Base-by-base conservation (phyloP, 2,888 invertebrate species). In the Sepioteuthis lessoniana region DNA sequence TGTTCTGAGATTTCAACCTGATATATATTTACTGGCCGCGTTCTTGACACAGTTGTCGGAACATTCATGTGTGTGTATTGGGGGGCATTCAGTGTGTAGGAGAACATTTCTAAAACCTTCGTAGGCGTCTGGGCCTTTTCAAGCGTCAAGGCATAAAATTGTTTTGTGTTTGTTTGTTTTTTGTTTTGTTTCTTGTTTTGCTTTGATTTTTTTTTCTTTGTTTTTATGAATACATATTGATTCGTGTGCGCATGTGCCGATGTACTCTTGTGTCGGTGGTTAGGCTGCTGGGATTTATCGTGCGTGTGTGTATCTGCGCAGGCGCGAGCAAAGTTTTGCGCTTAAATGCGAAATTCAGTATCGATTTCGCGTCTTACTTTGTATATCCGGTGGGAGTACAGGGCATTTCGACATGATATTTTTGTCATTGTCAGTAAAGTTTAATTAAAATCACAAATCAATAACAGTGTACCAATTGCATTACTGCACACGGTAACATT, bases 371-470 rank as follows among this genome's bases (percentile, higher is more conserved):
- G 2, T 35, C 10, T 76, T 13, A 16, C 76, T 16, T 35, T 19
- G n/a, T 35, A 76, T 76, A 76, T 76, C 76, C 76, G n/a, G 16
- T 35, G 76, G n/a, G 76, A 76, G n/a, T 76, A 10, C n/a, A 76
- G n/a, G 76, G n/a, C 76, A n/a, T 76, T 76, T 35, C 76, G 76
- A 76, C 76, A 76, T 76, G n/a, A 76, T n/a, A 76, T 76, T 76
- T 31, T 76, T 76, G 16, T 76, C 76, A 76, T 76, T n/a, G n/a
- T 76, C 76, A 76, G 76, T 76, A n/a, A 4, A 76, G 55, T 76
- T 76, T 76, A 76, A 76, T 76, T 76, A 76, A 35, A 76, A 76
- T 76, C 76, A 76, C n/a, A 76, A n/a, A 76, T 76, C 76, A 76
- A 76, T 76, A 76, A 19, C n/a, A 35, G n/a, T 76, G 76, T n/a